Evolutionary conservation across 2,113 vertebrate genomes (phyloP), one percentile per base, ranked within the genome.

Genomic region (Probosciger aterrimus): DNA sequence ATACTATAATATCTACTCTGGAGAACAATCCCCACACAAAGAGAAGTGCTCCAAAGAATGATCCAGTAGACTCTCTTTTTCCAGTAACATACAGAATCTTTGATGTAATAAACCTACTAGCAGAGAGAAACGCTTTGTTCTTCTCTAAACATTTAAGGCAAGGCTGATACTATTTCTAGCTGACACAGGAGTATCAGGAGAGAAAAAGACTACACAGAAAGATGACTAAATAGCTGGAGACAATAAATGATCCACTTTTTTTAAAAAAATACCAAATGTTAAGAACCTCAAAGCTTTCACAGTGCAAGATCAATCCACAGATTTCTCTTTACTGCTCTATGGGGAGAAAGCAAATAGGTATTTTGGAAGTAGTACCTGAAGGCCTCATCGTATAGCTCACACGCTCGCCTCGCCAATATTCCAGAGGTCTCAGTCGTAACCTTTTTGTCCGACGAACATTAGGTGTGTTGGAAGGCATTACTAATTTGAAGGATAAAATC

Each of bases 361-460:
- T 57, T 87, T 85, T 39, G n/a, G 64, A 57, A 63, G 12, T 5
- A 67, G 37, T 97, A 98, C 98, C 98, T 95, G 98, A 98, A 74
- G 89, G n/a, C 1, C 19, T 65, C 76, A 83, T 24, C 3, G 70
- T 14, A 83, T 98, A 98, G 88, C 95, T 91, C 59, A 96, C 17
- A 1, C 98, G 97, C 53, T 98, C 98, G 33, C 98, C 98, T 95
- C 98, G 92, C 98, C 98, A 98, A 14, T 98, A 98, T 60, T 98
- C 97, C 95, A 98, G 92, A 94, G 98, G 98, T 91, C 39, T 98
- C 13, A 97, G 69, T 44, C 97, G 96, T 77, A 89, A 95, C 95
- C 98, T 97, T 86, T 97, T 97, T 49, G 97, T 97, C 28, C 97
- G 98, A 43, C 98, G 98, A 96, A 98, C 95, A 39, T 97, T 95